These are phyloP conservation scores for Encarsia formosa DNA, from an alignment of 2,888 invertebrate species.

Conservation along the genomic window DNA sequence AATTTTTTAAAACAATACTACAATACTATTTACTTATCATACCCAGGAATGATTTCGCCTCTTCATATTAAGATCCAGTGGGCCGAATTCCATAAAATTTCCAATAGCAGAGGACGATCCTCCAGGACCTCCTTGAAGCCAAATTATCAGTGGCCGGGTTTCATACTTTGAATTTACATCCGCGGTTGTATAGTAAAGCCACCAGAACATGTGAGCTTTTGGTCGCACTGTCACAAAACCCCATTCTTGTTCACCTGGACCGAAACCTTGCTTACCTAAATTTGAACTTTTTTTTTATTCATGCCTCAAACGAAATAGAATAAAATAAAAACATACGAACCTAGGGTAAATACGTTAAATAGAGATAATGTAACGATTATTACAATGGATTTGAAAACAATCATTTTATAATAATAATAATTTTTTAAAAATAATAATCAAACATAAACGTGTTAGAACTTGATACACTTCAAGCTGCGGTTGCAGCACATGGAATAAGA, in stretches of 20 bases:
- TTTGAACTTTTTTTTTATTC: too few species aligned
- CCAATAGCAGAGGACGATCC: slow-evolving; percentile 58
- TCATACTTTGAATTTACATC: slow-evolving; percentile 29
- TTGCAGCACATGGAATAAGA: too few species aligned
- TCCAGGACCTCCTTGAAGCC: slow-evolving; percentile 59
- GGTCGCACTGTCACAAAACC: slow-evolving; percentile 53
- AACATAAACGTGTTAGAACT: too few species aligned
- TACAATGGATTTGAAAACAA: too few species aligned
- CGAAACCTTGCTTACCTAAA: slow-evolving; percentile 31
- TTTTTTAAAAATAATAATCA: too few species aligned
- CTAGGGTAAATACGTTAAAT: too few species aligned
- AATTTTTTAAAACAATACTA: not conserved
- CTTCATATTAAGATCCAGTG: slow-evolving; percentile 53
- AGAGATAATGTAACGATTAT: too few species aligned
- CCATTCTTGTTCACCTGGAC: slow-evolving; percentile 50
- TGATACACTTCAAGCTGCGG: too few species aligned
- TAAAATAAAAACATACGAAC: too few species aligned
- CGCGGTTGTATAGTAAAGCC: slow-evolving; percentile 52
- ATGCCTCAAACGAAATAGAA: too few species aligned
- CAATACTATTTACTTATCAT: slow-evolving; percentile 1
- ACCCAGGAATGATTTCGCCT: slow-evolving; percentile 59
- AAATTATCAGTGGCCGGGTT: slow-evolving; percentile 52
- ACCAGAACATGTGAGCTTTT: slow-evolving; percentile 56
- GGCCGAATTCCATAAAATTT: slow-evolving; percentile 60
- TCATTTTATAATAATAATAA: too few species aligned